Percentiles rank a stretch among this genome's conserved stretches.
These are phyloP conservation scores for Gobiocypris rarus DNA, from an alignment of 2,113 vertebrate species.

Conservation along the genomic window DNA sequence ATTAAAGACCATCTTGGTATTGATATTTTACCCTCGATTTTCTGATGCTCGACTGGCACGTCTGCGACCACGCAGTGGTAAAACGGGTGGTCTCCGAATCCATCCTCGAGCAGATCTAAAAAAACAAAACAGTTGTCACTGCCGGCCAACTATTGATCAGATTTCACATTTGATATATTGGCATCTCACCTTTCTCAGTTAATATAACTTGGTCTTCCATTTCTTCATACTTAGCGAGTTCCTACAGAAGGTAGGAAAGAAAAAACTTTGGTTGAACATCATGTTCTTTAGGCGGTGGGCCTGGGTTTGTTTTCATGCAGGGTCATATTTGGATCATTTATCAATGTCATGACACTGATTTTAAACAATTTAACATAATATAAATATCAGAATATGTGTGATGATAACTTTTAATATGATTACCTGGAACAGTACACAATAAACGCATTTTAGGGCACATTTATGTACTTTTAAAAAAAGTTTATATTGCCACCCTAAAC, in stretches of 20 bases:
- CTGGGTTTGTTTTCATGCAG: not conserved
- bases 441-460: not conserved
- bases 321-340: not conserved
- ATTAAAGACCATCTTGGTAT: not conserved
- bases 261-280: not conserved
- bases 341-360: not conserved
- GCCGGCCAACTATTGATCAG: not conserved
- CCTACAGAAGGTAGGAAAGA: conserved; percentile 71
- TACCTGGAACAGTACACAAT: not conserved
- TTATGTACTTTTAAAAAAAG: not conserved
- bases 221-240: conserved; percentile 93
- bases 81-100: conserved; percentile 94
- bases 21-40: conserved; percentile 76
- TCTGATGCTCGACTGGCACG: conserved; percentile 81
- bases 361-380: not conserved
- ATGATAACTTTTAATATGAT: not conserved
- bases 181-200: conserved; percentile 80
- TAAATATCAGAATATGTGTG: not conserved
- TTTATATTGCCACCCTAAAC: not conserved
- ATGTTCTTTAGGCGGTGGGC: not conserved
- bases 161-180: not conserved
- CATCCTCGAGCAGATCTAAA: conserved; percentile 93
- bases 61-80: conserved; percentile 95
- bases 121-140: not conserved
- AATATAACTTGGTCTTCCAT: conserved; percentile 94